These are phyloP conservation scores for Mythimna ferrago DNA, from an alignment of 2,888 invertebrate species.

Conservation along the genomic window DNA sequence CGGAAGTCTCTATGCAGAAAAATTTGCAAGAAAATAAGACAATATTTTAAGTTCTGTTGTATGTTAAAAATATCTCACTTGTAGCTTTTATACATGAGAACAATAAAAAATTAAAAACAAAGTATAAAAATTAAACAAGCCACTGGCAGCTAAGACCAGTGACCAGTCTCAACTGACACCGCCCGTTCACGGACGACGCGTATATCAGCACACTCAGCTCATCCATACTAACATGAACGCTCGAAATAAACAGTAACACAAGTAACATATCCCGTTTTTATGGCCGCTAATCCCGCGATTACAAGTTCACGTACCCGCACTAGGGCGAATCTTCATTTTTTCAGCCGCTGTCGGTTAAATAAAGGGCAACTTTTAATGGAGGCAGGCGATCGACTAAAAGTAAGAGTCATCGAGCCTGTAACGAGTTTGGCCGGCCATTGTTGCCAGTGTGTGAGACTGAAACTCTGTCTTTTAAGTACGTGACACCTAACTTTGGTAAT, in stretches of 20 bases:
- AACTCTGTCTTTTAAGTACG: constrained; percentile 11
- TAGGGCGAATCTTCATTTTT: constrained; percentile 64
- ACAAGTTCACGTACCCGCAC: constrained; percentile 40
- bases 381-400: constrained; percentile 65
- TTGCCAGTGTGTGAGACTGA: constrained; percentile 24
- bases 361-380: constrained; percentile 75
- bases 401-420: constrained; percentile 65
- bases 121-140: no score
- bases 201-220: no score
- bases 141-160: no score
- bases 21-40: no score
- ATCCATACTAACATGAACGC: no score
- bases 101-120: no score
- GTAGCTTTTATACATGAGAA: no score
- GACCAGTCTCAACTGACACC: no score
- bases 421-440: constrained; percentile 41
- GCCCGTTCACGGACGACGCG: no score
- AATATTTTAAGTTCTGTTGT: no score
- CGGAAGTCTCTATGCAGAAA: no score
- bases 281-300: constrained; percentile 45
- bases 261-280: constrained; percentile 21
- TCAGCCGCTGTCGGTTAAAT: constrained; percentile 65
- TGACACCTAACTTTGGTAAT: constrained; percentile 17
- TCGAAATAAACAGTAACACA: constrained; percentile 1
- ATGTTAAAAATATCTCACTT: no score